A percentile compares a stretch with the other conserved stretches of the same genome.
Evolutionary conservation across 2,113 vertebrate species (phyloP).

Genomic region (Caranx ignobilis): DNA sequence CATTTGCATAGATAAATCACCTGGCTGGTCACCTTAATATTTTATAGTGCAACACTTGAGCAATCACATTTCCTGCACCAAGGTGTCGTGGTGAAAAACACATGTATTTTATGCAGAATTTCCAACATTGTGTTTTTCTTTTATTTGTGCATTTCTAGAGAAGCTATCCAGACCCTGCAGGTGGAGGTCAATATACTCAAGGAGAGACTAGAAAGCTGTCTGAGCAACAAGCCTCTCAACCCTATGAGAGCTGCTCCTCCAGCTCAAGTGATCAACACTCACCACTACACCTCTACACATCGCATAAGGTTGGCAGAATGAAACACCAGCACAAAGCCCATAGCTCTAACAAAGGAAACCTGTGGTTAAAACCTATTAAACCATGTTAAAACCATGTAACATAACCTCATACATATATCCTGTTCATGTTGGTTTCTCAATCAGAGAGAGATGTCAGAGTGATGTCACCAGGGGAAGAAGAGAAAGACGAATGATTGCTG

Average conservation of each 20-base stretch:
- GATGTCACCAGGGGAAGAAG: constrained; percentile 4
- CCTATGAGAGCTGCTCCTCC: constrained; percentile 32
- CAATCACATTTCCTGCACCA: background rate
- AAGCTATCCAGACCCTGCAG: constrained; percentile 85
- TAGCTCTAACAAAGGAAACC: background rate
- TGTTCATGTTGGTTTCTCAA: background rate
- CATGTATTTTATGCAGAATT: background rate
- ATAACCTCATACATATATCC: no score
- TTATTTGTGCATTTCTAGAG: constrained; percentile 73
- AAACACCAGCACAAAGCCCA: background rate
- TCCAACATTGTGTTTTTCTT: background rate
- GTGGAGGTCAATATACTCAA: constrained; percentile 85
- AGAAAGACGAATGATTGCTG: constrained; percentile 12
- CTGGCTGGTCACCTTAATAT: background rate
- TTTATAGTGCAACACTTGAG: constrained; percentile 2
- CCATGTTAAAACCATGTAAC: no score
- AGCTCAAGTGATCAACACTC: background rate
- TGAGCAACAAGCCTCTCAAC: constrained; percentile 46
- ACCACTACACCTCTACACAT: constrained; percentile 37
- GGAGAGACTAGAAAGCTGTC: constrained; percentile 80
- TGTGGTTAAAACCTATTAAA: background rate
- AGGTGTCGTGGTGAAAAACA: background rate
- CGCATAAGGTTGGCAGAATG: constrained; percentile 65
- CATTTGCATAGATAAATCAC: background rate
- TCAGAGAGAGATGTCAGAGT: background rate